Percentiles rank a stretch among this genome's conserved stretches.
phyloP scores from a whole-genome alignment of 1,140 invertebrate genomes.

The Oryctes rhinoceros region DNA sequence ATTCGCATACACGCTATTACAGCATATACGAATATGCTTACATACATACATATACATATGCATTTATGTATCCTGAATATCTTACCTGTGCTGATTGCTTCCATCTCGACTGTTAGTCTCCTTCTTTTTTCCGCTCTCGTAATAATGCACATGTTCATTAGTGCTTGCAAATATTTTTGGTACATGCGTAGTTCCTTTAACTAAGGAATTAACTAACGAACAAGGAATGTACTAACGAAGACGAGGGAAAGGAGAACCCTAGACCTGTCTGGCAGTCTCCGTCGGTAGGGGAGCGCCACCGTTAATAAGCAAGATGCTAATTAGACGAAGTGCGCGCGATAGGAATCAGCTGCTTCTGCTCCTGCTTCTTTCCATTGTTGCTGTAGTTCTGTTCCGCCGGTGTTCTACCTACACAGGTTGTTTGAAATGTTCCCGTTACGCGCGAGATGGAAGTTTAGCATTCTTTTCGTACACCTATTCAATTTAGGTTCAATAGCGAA shows the following conservation, averaged over 20 bases:
- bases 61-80: background rate
- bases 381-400: background rate
- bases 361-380: background rate
- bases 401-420: background rate
- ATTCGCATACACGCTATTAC: background rate
- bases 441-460: no score
- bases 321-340: constrained; percentile 40
- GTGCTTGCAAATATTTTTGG: constrained; percentile 49
- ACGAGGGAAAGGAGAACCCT: constrained; percentile 46
- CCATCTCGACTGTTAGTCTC: background rate
- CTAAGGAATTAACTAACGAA: constrained; percentile 49
- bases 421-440: no score
- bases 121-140: constrained; percentile 38
- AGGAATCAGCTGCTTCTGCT: constrained; percentile 31
- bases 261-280: constrained; percentile 24
- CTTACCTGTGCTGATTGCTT: constrained; percentile 26
- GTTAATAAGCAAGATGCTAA: constrained; percentile 42
- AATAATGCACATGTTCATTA: constrained; percentile 49
- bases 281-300: constrained; percentile 31
- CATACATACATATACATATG: background rate
- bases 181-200: constrained; percentile 49
- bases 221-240: constrained; percentile 48
- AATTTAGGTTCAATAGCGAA: no score
- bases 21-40: background rate
- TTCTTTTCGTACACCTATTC: no score